phyloP scores from a whole-genome alignment of 2,888 invertebrate species.

The Strigamia maritima region DNA sequence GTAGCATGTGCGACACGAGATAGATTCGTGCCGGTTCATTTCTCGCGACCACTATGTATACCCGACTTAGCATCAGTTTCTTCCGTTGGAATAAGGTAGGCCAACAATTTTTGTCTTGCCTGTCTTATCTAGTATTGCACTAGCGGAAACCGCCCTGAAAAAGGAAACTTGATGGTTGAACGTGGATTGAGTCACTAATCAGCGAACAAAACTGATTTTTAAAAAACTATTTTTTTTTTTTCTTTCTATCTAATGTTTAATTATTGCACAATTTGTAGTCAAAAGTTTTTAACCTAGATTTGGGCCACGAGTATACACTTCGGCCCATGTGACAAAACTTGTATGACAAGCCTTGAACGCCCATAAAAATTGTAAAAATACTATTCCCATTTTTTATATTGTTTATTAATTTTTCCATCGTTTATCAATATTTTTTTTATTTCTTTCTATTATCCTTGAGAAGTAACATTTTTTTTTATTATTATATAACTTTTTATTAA shows the following conservation, averaged over 20 bases:
- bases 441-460: too few species aligned
- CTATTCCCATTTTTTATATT: too few species aligned
- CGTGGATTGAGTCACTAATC: neutral
- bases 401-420: too few species aligned
- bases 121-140: neutral
- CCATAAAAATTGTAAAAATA: neutral
- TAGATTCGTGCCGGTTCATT: constrained; percentile 4
- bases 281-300: neutral
- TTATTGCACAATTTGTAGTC: neutral
- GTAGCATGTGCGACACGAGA: constrained; percentile 10
- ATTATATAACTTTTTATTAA: too few species aligned
- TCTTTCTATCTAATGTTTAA: too few species aligned
- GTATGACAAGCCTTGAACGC: neutral
- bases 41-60: neutral
- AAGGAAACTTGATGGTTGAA: constrained; percentile 1
- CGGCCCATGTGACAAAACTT: neutral
- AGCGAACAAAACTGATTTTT: neutral
- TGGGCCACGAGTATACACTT: neutral
- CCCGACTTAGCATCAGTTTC: neutral
- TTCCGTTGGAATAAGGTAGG: neutral
- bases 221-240: too few species aligned
- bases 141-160: constrained; percentile 10
- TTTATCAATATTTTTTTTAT: too few species aligned
- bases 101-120: neutral
- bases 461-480: too few species aligned